Conservation (phyloP, 2,888 invertebrate species). For the Hirudinaria manillensis region DNA sequence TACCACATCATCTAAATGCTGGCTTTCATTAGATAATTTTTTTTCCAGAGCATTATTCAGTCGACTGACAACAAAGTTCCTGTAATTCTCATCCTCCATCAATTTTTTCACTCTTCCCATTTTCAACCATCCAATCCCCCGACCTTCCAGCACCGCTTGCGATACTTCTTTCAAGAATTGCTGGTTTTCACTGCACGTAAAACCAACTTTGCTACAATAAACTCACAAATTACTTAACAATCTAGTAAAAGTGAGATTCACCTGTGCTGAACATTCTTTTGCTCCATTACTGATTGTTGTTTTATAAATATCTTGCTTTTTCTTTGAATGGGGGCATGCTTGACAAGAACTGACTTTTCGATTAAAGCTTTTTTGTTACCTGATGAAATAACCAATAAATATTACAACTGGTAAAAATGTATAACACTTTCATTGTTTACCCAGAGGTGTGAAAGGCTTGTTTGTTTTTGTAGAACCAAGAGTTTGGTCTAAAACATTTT, state of each 20-base stretch:
- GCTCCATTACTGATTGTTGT: slow-evolving; percentile 33
- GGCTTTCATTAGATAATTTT: slow-evolving; percentile 75
- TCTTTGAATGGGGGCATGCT: slow-evolving; percentile 47
- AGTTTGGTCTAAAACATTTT: slow-evolving; percentile 21
- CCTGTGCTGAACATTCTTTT: slow-evolving; percentile 37
- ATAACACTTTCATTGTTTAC: slow-evolving; percentile 38
- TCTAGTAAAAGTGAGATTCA: not conserved
- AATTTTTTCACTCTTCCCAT: slow-evolving; percentile 82
- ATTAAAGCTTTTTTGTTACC: slow-evolving; percentile 67
- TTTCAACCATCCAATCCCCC: slow-evolving; percentile 94
- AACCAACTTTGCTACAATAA: not conserved
- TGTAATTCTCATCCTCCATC: slow-evolving; percentile 97
- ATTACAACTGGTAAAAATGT: too few species aligned
- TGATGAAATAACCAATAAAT: slow-evolving; percentile 32
- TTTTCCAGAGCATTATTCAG: slow-evolving; percentile 85
- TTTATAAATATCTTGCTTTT: slow-evolving; percentile 36
- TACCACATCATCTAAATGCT: slow-evolving; percentile 93
- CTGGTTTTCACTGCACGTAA: slow-evolving; percentile 70
- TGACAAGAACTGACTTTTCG: slow-evolving; percentile 79
- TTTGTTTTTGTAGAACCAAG: slow-evolving; percentile 36
- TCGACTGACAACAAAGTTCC: slow-evolving; percentile 88
- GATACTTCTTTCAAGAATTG: slow-evolving; percentile 84
- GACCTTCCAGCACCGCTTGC: slow-evolving; percentile 77
- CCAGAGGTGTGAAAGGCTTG: slow-evolving; percentile 53
- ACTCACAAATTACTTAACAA: not conserved